These are phyloP conservation scores for Nerophis lumbriciformis DNA, from an alignment of 2,113 vertebrate species.

Conservation along the genomic window DNA sequence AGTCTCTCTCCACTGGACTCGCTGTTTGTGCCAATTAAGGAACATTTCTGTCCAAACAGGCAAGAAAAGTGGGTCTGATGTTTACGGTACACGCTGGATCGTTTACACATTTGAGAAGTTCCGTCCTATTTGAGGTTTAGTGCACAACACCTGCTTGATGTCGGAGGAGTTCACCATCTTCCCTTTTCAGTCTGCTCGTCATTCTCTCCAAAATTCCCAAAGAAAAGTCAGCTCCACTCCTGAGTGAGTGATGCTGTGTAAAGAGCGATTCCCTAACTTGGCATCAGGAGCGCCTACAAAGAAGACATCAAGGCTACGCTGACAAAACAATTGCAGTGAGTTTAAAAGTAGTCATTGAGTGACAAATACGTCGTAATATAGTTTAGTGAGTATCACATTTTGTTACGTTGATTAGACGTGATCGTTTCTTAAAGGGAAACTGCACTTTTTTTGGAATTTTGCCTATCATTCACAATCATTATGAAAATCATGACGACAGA, in stretches of 20 bases:
- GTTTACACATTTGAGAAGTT: conserved; percentile 16
- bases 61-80: conserved; percentile 2
- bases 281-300: background rate
- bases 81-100: conserved; percentile 14
- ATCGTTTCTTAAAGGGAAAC: too few species aligned
- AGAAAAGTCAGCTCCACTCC: conserved; percentile 14
- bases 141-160: background rate
- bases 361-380: too few species aligned
- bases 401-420: too few species aligned
- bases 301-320: background rate
- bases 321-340: background rate
- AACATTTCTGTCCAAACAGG: conserved; percentile 24
- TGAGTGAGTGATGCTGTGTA: conserved; percentile 39
- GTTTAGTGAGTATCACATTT: too few species aligned
- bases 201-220: conserved; percentile 18
- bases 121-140: background rate
- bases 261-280: conserved; percentile 33
- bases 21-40: conserved; percentile 44
- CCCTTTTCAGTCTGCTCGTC: conserved; percentile 1
- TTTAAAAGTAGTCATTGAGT: too few species aligned
- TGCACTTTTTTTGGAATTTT: too few species aligned
- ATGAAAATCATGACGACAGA: too few species aligned
- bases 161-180: background rate
- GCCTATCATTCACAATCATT: too few species aligned
- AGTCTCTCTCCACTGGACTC: conserved; percentile 1